Base-by-base conservation (phyloP, 1,140 invertebrate species). In the Onthophagus taurus region DNA sequence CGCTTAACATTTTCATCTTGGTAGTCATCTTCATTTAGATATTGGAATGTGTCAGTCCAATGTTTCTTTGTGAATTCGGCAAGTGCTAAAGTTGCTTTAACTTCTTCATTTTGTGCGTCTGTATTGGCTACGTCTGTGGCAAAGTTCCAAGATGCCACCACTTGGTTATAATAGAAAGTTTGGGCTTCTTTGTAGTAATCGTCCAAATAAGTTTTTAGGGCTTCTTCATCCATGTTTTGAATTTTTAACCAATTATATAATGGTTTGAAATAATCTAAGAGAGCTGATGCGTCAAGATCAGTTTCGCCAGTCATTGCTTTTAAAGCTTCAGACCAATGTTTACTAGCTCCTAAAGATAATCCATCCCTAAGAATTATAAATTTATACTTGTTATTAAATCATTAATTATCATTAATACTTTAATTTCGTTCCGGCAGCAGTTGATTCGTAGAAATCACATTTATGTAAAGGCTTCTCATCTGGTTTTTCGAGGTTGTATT, bases 311-410 rank as follows among this genome's bases (percentile, higher is more conserved):
- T 81, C 35, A 83, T 69, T 6, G 65, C 56, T 47, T 72, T 48
- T 42, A 84, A 60, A 0, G 73, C 74, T 26, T 75, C 72, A 20
- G 67, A 65, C 80, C 80, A 83, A 11, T 75, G 75, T 58, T 70
- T 65, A 29, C 76, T 76, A 1, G 66, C 64, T 0, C 81, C 81
- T n/a, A 77, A 56, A 16, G 68, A 58, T 59, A 83, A 68, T 18
- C 77, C 72, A 21, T 67, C 58, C 57, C 78, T 71, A 21, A n/a
- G 7, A 34, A 17, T 21, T 30, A 3, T 29, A 11, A 14, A 34
- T 34, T 34, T 8, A 3, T 34, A 17, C 11, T 17, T 1, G 12
- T 7, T 33, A 1, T n/a, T 1, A 6, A 16, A 14, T 17, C 2
- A 34, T 14, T 1, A 34, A 2, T 13, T 35, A 24, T 18, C 14